These are phyloP conservation scores for Boloria euphrosyne DNA, from an alignment of 2,888 invertebrate genomes.

Conservation along the genomic window DNA sequence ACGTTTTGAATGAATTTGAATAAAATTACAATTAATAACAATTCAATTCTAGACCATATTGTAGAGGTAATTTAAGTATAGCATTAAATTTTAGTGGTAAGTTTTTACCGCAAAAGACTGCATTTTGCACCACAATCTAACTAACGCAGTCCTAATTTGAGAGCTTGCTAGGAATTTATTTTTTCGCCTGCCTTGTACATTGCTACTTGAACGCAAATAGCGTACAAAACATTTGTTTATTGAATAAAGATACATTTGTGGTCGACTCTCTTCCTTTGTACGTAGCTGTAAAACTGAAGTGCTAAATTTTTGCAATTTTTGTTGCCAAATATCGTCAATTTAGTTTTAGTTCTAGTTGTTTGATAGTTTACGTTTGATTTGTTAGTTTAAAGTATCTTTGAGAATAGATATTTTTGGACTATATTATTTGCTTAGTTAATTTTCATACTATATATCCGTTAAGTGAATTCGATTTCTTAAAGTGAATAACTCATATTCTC, in stretches of 20 bases:
- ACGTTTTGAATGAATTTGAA: background rate
- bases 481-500: too few relatives aligned
- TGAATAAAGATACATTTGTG: constrained; percentile 18
- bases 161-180: constrained; percentile 53
- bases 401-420: too few relatives aligned
- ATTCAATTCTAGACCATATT: constrained; percentile 5
- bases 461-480: too few relatives aligned
- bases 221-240: constrained; percentile 33
- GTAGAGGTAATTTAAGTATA: constrained; percentile 1
- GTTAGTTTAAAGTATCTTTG: too few relatives aligned
- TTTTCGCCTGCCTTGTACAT: constrained; percentile 46
- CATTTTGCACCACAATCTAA: constrained; percentile 39
- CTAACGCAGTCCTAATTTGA: constrained; percentile 56
- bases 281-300: background rate
- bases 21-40: constrained; percentile 10
- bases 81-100: constrained; percentile 11
- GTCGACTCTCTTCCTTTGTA: background rate
- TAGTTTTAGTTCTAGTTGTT: constrained; percentile 2
- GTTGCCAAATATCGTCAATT: background rate
- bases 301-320: background rate
- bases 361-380: background rate
- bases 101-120: constrained; percentile 11
- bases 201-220: constrained; percentile 34
- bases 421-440: too few relatives aligned
- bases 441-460: too few relatives aligned